Base-by-base conservation (phyloP, 2,797 vertebrate species). In the Rallus crepitans region DNA sequence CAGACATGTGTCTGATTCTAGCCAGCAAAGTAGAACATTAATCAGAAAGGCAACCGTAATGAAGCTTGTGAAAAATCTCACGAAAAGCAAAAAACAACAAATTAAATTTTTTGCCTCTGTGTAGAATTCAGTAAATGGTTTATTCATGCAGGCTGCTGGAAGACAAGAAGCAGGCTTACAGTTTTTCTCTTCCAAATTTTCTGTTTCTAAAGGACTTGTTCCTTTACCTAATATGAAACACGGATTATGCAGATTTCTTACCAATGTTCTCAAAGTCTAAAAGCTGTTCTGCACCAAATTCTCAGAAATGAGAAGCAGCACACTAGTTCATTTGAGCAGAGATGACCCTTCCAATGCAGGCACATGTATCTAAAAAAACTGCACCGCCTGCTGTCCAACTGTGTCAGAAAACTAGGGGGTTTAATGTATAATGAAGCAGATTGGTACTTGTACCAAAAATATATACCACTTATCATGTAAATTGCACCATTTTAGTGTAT, bases 171-270 rank as follows among this genome's bases (percentile, higher is more conserved):
- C 4, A 59, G 45, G 11, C 11, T 76, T 71, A 55, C 3, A 30
- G 15, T 16, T 20, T 53, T 82, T 91, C 93, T 57, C 82, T 95
- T 96, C 88, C 89, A 87, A 96, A 91, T 94, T 95, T 56, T 97
- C 91, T 82, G 90, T 84, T 95, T 95, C 87, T 94, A 95, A 91
- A 79, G 60, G 81, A 77, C 60, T 88, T 91, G 50, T 42, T 95
- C 77, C 94, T 96, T 96, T 80, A 94, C 68, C 50, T 92, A 80
- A 88, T 53, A 82, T 50, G 82, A 93, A 89, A 48, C 61, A 95
- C 79, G 93, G 95, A 93, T 97, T 88, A 96, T 93, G 71, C 81
- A 95, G 27, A 70, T 87, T 89, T 89, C 87, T 75, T 48, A 66
- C 87, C 92, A 80, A 91, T 95, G 72, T 39, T 59, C 56, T 81